These are phyloP conservation scores for Oreohelix idahoensis DNA, from an alignment of 1,140 invertebrate genomes.

Conservation along the genomic window DNA sequence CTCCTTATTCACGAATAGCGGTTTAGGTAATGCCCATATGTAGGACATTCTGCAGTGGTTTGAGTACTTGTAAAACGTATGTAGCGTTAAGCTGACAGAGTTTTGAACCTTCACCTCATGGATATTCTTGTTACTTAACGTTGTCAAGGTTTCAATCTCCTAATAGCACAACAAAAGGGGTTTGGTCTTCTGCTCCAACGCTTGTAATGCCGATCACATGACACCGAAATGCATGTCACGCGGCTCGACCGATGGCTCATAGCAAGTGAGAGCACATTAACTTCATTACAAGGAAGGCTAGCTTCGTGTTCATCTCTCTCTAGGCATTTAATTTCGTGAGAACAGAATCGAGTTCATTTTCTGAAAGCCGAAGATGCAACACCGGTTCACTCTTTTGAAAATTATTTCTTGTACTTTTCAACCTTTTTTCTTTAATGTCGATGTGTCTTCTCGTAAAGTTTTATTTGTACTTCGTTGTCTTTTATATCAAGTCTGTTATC, in stretches of 20 bases:
- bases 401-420: not conserved
- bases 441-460: too few relatives aligned
- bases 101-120: not conserved
- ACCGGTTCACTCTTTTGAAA: not conserved
- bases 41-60: too few relatives aligned
- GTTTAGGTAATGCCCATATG: too few relatives aligned
- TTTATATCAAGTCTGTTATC: too few relatives aligned
- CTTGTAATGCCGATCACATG: not conserved
- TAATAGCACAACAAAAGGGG: not conserved
- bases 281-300: not conserved
- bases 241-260: not conserved
- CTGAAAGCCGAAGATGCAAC: not conserved
- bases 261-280: not conserved
- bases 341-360: not conserved
- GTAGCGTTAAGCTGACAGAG: too few relatives aligned
- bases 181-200: not conserved
- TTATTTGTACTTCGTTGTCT: too few relatives aligned
- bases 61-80: too few relatives aligned
- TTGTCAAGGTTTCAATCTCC: not conserved
- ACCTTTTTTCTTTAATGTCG: too few relatives aligned
- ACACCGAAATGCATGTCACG: not conserved
- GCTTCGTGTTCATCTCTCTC: not conserved
- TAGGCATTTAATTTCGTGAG: not conserved
- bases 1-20: too few relatives aligned
- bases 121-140: not conserved